phyloP scores from a whole-genome alignment of 2,888 invertebrate genomes.

The Poecilus cupreus region DNA sequence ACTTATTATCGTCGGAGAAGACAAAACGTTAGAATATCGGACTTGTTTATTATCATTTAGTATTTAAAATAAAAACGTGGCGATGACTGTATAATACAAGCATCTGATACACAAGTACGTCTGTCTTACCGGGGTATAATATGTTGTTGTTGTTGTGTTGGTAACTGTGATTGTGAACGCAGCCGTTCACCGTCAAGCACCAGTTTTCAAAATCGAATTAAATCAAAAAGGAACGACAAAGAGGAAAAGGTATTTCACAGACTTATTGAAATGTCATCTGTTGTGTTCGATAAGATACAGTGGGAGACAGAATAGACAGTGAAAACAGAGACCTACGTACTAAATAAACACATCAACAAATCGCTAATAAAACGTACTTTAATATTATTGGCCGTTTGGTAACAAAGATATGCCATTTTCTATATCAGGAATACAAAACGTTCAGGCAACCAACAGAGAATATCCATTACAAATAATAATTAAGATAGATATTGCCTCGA shows the following conservation, averaged over 20 bases:
- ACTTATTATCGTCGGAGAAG: slow-evolving; percentile 58
- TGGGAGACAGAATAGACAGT: slow-evolving; percentile 40
- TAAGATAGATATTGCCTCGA: slow-evolving; percentile 60
- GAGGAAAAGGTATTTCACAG: neutral
- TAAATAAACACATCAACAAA: slow-evolving; percentile 55
- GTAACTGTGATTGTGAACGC: neutral
- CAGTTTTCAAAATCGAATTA: neutral
- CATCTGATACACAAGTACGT: neutral
- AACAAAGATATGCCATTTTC: slow-evolving; percentile 59
- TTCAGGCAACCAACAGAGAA: slow-evolving; percentile 56
- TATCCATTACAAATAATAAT: slow-evolving; percentile 55
- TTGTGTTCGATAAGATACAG: neutral
- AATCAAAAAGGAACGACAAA: neutral
- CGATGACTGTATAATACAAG: neutral
- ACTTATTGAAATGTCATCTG: neutral
- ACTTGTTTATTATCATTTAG: slow-evolving; percentile 41
- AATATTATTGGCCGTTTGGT: slow-evolving; percentile 56
- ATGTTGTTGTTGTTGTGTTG: neutral
- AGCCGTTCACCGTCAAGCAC: neutral
- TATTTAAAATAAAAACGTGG: neutral
- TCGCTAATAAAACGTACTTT: slow-evolving; percentile 48
- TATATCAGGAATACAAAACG: slow-evolving; percentile 56
- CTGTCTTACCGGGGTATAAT: neutral
- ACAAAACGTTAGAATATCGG: slow-evolving; percentile 58
- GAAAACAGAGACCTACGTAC: slow-evolving; percentile 51